Evolutionary conservation across 1,140 invertebrate genomes (phyloP), one percentile per base, ranked within the genome.

Genomic region (Temnothorax longispinosus): DNA sequence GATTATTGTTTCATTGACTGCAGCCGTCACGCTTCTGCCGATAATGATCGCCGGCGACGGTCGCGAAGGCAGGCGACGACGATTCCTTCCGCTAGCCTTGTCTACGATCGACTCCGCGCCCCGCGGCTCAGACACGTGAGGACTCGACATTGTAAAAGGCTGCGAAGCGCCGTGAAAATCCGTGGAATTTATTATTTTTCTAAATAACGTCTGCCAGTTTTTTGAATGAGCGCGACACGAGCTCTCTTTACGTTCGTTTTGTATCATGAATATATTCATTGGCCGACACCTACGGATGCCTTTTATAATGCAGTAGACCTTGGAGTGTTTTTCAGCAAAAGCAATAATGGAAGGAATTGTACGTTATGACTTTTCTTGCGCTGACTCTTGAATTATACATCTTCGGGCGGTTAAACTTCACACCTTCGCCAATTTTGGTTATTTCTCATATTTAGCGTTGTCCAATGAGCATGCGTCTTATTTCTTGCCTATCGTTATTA

Each of bases 1-100:
- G 64, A 86, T 86, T 90, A 90, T 90, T 85, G 89, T 90, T 89
- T 90, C 86, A 90, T 88, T 85, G 86, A 90, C 38, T 64, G 67
- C 52, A 60, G 38, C 38, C 58, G 35, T 84, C 74, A 47, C 86
- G 58, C 72, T 27, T 75, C 58, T 60, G 62, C 65, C 62, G 78
- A 89, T 87, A 87, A 90, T 87, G 85, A 87, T 89, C 69, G 69
- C 54, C 80, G 50, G 32, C 18, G 71, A 52, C 76, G 76, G 67
- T 77, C 52, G 65, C 32, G 47, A 56, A 41, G 44, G 41, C 27
- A 62, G 44, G 64, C 62, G 74, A 52, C 41, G 58, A 47, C 64
- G 64, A 77, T 72, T 88, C 58, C 88, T 78, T 86, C 81, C 87
- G 41, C 27, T 72, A 74, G n/a, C 69, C 69, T 84, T 74, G 62